Conservation (phyloP, 2,113 vertebrate genomes). For the Tachycineta bicolor region DNA sequence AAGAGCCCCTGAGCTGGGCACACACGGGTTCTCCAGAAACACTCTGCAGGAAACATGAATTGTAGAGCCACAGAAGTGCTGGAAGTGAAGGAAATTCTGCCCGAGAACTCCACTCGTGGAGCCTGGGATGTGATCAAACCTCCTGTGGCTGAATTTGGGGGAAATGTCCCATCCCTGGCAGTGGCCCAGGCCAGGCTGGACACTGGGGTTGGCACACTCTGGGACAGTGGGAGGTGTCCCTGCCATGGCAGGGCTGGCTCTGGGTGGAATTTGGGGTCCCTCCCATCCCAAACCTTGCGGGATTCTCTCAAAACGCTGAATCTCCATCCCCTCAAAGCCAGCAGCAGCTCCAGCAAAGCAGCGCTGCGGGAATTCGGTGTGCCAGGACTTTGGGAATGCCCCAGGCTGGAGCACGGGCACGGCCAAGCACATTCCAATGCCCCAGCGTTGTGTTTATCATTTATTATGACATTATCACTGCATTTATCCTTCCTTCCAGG, state of each 20-base stretch:
- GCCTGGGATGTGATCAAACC: too few relatives aligned
- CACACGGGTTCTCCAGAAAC: rapidly evolving
- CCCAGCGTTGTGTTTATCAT: rapidly evolving
- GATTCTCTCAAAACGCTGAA: background rate
- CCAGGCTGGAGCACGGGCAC: background rate
- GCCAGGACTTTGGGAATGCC: rapidly evolving
- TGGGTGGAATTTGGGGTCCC: rapidly evolving
- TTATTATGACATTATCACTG: rapidly evolving
- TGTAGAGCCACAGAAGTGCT: background rate
- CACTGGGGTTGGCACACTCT: background rate
- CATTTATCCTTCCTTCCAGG: rapidly evolving
- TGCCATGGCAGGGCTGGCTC: background rate
- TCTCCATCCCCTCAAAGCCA: background rate
- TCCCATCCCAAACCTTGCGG: rapidly evolving
- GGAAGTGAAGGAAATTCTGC: background rate
- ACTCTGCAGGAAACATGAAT: rapidly evolving
- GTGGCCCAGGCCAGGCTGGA: background rate
- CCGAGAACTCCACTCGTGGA: rapidly evolving
- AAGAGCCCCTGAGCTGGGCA: background rate
- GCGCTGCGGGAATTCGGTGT: rapidly evolving
- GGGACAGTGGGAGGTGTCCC: background rate
- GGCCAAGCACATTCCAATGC: rapidly evolving
- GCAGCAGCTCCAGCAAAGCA: background rate
- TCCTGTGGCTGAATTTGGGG: background rate
- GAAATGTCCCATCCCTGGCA: background rate